Evolutionary conservation across 2,113 vertebrate genomes (phyloP), one percentile per base, ranked within the genome.

Genomic region (Cinclus cinclus): DNA sequence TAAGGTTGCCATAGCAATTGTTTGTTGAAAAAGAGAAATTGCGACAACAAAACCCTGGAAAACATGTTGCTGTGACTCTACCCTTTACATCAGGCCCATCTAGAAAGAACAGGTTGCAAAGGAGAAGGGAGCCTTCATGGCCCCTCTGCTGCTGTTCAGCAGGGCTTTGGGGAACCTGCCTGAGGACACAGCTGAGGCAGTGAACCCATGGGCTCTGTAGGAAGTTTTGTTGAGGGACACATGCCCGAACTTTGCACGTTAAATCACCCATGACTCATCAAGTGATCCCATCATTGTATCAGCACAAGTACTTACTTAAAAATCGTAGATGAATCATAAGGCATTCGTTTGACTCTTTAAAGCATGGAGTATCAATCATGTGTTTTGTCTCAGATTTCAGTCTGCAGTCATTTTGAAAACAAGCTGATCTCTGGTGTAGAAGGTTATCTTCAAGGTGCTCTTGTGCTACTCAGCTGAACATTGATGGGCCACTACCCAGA

Each of bases 1-100:
- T 4, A 5, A 89, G 62, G 96, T 97, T 97, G 92, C 96, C 92
- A 97, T 96, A 90, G 96, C 69, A 92, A 96, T 96, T 95, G 30
- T 94, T 93, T 92, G 46, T 52, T 70, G 65, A 78, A 93, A 88
- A 68, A 74, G 18, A 91, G 62, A 83, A 92, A 88, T 71, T 31
- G 23, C 35, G 39, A 75, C 37, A 92, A 62, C 37, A 75, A 73
- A 76, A 42, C 67, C 64, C 46, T 18, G 59, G 52, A 56, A 62
- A 90, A 76, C 27, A 19, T 69, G 52, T n/a, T 52, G 55, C 41
- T 87, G 44, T 74, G 83, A 56, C 30, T 81, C 64, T 73, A 19
- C 52, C 39, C 49, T 67, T 53, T 55, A 31, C 37, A 58, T 49
- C 73, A 35, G 3, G 0, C 13, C 31, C 0, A 0, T 10, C 17